Evolutionary conservation across 1,140 invertebrate genomes (phyloP).

Genomic region (Drosophila busckii): DNA sequence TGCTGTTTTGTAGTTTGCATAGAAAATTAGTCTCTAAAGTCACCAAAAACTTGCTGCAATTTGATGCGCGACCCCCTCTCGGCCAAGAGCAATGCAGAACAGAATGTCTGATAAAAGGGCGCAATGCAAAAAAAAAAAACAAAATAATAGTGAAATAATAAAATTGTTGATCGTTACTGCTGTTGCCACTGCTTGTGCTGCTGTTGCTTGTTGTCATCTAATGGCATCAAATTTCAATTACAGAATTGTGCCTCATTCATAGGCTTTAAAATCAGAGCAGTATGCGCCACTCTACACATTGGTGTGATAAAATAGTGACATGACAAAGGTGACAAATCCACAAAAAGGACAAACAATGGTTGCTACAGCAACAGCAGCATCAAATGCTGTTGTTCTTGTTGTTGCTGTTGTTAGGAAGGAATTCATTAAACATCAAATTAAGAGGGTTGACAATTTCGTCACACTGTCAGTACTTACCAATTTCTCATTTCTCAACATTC

Average conservation of each 20-base stretch:
- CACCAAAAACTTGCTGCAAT: constrained; percentile 35
- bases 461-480: constrained; percentile 49
- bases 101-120: constrained; percentile 17
- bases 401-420: constrained; percentile 53
- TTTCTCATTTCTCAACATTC: too few relatives aligned
- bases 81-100: constrained; percentile 5
- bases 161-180: constrained; percentile 23
- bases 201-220: constrained; percentile 50
- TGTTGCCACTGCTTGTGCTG: constrained; percentile 15
- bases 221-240: constrained; percentile 77
- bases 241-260: constrained; percentile 52
- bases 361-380: constrained; percentile 33
- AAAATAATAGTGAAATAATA: too few relatives aligned
- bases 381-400: constrained; percentile 21
- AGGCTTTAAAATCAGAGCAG: constrained; percentile 42
- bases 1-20: constrained; percentile 33
- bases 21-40: constrained; percentile 37
- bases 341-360: constrained; percentile 73
- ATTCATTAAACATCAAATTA: constrained; percentile 68
- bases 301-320: constrained; percentile 59
- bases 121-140: constrained; percentile 26
- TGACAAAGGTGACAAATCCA: constrained; percentile 75
- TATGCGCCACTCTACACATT: constrained; percentile 25
- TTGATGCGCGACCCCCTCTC: constrained; percentile 20
- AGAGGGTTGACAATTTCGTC: constrained; percentile 73